Conservation (phyloP, 1,140 invertebrate species). For the Microplitis mediator region DNA sequence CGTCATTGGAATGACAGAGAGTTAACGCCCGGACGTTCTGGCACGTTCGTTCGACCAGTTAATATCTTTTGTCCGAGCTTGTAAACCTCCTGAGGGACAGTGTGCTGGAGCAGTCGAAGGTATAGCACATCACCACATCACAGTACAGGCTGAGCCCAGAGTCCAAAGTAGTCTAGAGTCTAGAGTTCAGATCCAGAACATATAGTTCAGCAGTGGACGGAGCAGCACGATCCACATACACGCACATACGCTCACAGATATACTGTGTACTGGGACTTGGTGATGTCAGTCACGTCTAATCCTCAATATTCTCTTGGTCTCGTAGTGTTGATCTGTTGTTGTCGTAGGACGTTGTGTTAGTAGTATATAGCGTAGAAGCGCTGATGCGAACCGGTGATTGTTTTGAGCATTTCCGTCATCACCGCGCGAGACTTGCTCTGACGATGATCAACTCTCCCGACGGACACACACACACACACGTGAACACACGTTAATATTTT, state of each 20-base stretch:
- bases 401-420: conserved; percentile 45
- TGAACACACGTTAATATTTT: too few species aligned
- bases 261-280: conserved; percentile 17
- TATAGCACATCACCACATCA: neutral
- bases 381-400: conserved; percentile 42
- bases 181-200: too few species aligned
- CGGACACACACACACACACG: conserved; percentile 34
- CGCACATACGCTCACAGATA: neutral
- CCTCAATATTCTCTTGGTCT: neutral
- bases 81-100: neutral
- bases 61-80: conserved; percentile 15
- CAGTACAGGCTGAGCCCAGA: too few species aligned
- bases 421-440: conserved; percentile 12
- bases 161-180: too few species aligned
- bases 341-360: neutral
- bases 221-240: neutral
- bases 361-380: conserved; percentile 31
- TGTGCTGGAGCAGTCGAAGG: neutral
- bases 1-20: conserved; percentile 38
- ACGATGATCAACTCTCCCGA: conserved; percentile 40
- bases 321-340: too few species aligned
- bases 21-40: conserved; percentile 18
- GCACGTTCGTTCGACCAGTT: conserved; percentile 13
- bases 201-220: neutral
- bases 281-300: conserved; percentile 45